These are phyloP conservation scores for Pseudochirops cupreus DNA, from an alignment of 2,797 vertebrate species.

Conservation along the genomic window DNA sequence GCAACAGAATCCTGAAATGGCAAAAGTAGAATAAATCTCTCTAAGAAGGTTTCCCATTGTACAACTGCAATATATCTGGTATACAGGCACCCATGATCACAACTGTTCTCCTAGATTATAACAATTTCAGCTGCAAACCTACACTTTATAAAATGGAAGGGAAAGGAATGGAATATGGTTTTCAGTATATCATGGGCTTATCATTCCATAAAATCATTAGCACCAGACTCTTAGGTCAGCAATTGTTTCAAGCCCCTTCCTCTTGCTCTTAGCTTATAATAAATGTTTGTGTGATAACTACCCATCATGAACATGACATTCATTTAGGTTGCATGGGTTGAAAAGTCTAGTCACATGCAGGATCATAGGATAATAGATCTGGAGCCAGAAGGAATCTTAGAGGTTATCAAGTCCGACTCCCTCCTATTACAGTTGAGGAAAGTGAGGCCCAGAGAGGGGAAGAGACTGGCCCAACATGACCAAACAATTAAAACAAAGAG, in stretches of 20 bases:
- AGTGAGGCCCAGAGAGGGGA: not conserved
- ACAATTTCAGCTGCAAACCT: not conserved
- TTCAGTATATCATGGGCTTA: not conserved
- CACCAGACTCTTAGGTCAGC: constrained; percentile 21
- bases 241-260: not conserved
- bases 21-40: constrained; percentile 71
- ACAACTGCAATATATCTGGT: constrained; percentile 12
- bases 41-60: constrained; percentile 48
- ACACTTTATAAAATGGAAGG: not conserved
- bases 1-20: constrained; percentile 66
- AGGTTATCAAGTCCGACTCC: not conserved
- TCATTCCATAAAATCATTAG: constrained; percentile 15
- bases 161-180: not conserved
- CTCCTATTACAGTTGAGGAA: not conserved
- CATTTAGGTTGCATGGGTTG: not conserved
- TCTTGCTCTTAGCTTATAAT: not conserved
- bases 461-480: not conserved
- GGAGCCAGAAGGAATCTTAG: not conserved
- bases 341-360: not conserved
- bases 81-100: constrained; percentile 48
- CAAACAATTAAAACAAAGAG: not conserved
- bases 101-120: constrained; percentile 21
- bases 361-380: not conserved
- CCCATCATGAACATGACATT: not conserved
- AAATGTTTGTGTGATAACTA: not conserved